Conservation (phyloP, 2,888 invertebrate genomes). For the Dryococelus australis region DNA sequence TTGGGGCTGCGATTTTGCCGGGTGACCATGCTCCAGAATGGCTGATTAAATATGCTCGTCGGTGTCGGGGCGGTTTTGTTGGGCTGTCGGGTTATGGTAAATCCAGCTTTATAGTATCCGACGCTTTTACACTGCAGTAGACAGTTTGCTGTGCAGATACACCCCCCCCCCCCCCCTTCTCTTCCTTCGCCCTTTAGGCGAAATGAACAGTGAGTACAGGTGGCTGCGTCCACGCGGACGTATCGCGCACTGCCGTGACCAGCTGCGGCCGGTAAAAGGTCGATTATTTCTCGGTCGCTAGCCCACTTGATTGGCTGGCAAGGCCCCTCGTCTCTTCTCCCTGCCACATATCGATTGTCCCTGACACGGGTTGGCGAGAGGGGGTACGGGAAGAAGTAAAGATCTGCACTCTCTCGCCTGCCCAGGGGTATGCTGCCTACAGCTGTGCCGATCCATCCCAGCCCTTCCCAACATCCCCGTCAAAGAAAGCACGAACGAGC, state of each 20-base stretch:
- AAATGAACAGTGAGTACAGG: too few species aligned
- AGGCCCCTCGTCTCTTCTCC: background rate
- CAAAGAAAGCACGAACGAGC: background rate
- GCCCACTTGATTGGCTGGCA: background rate
- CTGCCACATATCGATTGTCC: background rate
- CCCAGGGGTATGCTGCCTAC: background rate
- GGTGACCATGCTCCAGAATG: too few species aligned
- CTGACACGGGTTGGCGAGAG: background rate
- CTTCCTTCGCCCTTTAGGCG: too few species aligned
- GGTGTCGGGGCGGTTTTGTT: too few species aligned
- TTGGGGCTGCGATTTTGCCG: too few species aligned
- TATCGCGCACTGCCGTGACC: background rate
- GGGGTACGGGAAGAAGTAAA: background rate
- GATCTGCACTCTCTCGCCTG: background rate
- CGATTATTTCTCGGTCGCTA: conserved; percentile 16
- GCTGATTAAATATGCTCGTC: too few species aligned
- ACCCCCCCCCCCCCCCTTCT: too few species aligned
- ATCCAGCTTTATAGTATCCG: too few species aligned
- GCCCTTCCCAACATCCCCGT: background rate
- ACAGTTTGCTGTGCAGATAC: too few species aligned
- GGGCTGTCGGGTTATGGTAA: too few species aligned
- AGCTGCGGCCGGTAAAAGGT: background rate
- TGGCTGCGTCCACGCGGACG: background rate
- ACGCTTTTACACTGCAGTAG: too few species aligned
- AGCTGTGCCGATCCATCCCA: background rate